Conservation (phyloP, 2,113 vertebrate genomes). For the Poeciliopsis turrubarensis region DNA sequence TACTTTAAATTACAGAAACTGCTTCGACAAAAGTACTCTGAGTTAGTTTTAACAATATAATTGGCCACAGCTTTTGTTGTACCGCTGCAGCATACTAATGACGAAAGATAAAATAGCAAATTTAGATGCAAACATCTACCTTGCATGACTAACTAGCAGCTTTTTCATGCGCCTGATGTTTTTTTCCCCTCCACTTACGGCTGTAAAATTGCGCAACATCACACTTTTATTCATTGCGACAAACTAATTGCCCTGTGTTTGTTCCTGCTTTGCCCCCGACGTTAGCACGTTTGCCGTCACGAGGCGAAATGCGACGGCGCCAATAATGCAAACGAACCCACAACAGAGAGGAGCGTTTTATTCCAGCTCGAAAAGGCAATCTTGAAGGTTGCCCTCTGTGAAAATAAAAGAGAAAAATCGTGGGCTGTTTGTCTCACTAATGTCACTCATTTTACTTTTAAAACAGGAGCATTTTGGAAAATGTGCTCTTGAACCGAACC, state of each 20-base stretch:
- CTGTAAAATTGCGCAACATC: not conserved
- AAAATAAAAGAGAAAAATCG: conserved; percentile 38
- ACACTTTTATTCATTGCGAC: not conserved
- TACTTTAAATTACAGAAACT: not conserved
- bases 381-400: conserved; percentile 49
- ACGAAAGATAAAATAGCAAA: not conserved
- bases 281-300: conserved; percentile 28
- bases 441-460: conserved; percentile 74
- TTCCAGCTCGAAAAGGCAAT: conserved; percentile 9
- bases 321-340: conserved; percentile 40
- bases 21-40: not conserved
- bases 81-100: not conserved
- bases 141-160: not conserved
- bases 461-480: conserved; percentile 69
- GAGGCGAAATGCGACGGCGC: conserved; percentile 16
- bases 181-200: not conserved
- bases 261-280: not conserved
- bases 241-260: not conserved
- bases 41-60: not conserved
- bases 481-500: conserved; percentile 67
- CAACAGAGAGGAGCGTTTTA: conserved; percentile 28
- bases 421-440: conserved; percentile 66
- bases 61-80: not conserved
- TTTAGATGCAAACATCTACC: not conserved
- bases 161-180: not conserved